Conservation (phyloP, 1,140 invertebrate genomes). For the Galendromus occidentalis region DNA sequence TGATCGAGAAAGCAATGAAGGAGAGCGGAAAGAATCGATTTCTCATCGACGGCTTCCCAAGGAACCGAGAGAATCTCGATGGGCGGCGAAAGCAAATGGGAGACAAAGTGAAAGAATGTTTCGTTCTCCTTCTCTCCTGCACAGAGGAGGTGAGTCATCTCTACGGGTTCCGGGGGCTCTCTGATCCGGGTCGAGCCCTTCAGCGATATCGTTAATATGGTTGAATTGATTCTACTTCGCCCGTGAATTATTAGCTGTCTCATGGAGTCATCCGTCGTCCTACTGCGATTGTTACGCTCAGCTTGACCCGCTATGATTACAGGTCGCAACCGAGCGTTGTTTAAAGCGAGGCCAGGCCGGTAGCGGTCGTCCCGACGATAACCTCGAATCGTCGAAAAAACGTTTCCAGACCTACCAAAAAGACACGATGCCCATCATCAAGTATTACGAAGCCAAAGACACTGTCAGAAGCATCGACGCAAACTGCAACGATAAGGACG, state of each 20-base stretch:
- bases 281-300: too few species aligned
- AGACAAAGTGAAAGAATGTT: constrained; percentile 60
- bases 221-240: too few species aligned
- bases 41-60: constrained; percentile 92
- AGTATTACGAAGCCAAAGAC: constrained; percentile 50
- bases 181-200: too few species aligned
- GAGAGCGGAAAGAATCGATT: constrained; percentile 42
- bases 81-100: constrained; percentile 77
- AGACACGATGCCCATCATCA: constrained; percentile 81
- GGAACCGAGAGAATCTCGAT: constrained; percentile 87
- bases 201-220: too few species aligned
- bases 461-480: constrained; percentile 61
- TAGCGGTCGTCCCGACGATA: constrained; percentile 85
- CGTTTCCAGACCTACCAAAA: constrained; percentile 71
- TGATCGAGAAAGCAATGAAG: constrained; percentile 48
- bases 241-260: too few species aligned
- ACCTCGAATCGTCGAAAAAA: constrained; percentile 69
- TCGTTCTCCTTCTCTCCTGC: constrained; percentile 87
- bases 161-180: too few species aligned
- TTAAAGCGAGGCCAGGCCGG: constrained; percentile 60
- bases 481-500: constrained; percentile 18
- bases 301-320: constrained; percentile 1
- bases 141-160: constrained; percentile 39
- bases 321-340: constrained; percentile 59
- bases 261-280: too few species aligned